Conservation (phyloP, 2,797 vertebrate species). For the Gouania willdenowi region DNA sequence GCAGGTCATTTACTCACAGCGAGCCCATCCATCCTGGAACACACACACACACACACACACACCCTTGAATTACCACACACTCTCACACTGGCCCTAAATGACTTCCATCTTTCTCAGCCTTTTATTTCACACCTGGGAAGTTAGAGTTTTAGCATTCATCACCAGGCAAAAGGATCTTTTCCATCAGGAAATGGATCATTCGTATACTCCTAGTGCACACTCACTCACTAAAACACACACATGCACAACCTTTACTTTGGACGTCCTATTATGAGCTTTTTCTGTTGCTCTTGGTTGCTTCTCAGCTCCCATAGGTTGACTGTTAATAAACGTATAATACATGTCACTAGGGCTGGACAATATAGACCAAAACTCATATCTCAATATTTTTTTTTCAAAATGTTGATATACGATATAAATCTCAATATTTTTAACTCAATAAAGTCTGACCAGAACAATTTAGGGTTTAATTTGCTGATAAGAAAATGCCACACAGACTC, state of each 20-base stretch:
- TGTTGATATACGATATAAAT: no score
- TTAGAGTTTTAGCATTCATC: slow-evolving; percentile 34
- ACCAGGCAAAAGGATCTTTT: slow-evolving; percentile 39
- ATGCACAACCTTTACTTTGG: slow-evolving; percentile 29
- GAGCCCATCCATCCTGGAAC: slow-evolving; percentile 57
- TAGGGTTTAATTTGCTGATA: no score
- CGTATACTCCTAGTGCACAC: slow-evolving; percentile 26
- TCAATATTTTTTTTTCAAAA: no score
- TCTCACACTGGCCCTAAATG: slow-evolving; percentile 45
- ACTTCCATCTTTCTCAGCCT: slow-evolving; percentile 51
- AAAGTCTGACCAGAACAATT: no score
- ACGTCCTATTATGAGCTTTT: slow-evolving; percentile 62
- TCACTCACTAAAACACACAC: slow-evolving; percentile 14
- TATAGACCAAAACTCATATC: no score
- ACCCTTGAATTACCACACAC: slow-evolving; percentile 9
- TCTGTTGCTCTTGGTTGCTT: slow-evolving; percentile 36
- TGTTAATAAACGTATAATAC: no score
- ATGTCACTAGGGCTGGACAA: no score
- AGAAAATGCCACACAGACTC: no score
- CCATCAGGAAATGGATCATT: slow-evolving; percentile 47
- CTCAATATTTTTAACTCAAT: no score
- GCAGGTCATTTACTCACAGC: slow-evolving; percentile 65
- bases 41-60: slow-evolving; percentile 5
- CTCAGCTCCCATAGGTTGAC: slow-evolving; percentile 33
- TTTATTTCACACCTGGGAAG: slow-evolving; percentile 58